Evolutionary conservation across 2,888 invertebrate species (phyloP), one percentile per base, ranked within the genome.

Genomic region (Drosophila leonis): DNA sequence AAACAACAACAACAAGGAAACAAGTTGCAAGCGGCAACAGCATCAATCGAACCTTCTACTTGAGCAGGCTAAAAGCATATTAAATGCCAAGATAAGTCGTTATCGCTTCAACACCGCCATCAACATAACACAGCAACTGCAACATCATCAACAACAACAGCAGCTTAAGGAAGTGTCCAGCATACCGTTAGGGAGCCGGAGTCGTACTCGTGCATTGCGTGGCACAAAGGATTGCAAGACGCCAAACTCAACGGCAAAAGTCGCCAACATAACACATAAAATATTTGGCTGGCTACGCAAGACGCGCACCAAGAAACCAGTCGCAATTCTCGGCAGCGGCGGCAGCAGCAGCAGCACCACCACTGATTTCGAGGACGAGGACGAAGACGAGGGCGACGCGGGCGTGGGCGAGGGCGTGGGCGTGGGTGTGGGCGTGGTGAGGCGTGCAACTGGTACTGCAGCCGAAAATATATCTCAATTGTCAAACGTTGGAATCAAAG

Each of bases 181-280:
- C 52, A 62, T 78, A 69, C 64, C 60, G 52, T 61, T 78, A 33
- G 37, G 6, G 33, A 65, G 13, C 20, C 39, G 46, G 41, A 65
- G 20, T 12, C 39, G 64, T n/a, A 27, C 24, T 51, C 57, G 59
- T 41, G 69, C 48, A 33, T 62, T 72, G 66, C 61, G 41, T 52
- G 72, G 48, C 48, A 37, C 63, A 13, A 80, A 80, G 44, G 59
- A 82, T 72, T 80, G 77, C 89, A 86, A 88, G 69, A 87, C 89
- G 89, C 89, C 89, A 82, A 89, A 88, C 64, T 89, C 85, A 72
- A 89, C 85, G 41, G 89, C 85, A 80, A 89, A 87, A 85, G 83
- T 87, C 90, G 90, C 83, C 90, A 87, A 87, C 88, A 87, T 87
- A 89, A 89, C 86, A 88, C 90, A 89, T 83, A 87, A 87, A 89